Base-by-base conservation (phyloP, 1,140 invertebrate genomes). In the Zaprionus nigranus region DNA sequence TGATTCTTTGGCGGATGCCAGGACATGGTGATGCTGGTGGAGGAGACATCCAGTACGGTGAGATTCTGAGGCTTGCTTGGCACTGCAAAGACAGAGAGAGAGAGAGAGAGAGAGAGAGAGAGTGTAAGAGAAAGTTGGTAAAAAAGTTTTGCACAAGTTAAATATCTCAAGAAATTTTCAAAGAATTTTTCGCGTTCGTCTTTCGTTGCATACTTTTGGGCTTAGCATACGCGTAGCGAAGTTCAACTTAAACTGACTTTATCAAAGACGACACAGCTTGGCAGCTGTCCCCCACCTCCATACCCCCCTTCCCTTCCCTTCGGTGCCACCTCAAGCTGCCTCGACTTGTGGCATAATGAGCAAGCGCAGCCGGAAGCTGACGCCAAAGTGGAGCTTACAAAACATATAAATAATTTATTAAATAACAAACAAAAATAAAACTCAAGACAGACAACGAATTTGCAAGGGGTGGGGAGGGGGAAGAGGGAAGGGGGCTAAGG, bases 1-100 rank as follows among this genome's bases (percentile, higher is more conserved):
- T 95, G 95, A 81, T 94, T 94, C 78, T 94, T 94, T 43, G 97
- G 97, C 92, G 96, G 95, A 82, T 93, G 93, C 97, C 97, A 98
- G 79, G 95, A 95, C 80, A 98, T 94, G 66, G 95, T 95, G 77
- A 98, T 96, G 88, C 96, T 96, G 51, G 94, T 95, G 70, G 97
- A 94, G 61, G 96, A 96, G 49, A 97, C 95, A 92, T 95, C 95
- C 69, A 95, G 94, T 15, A 96, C 94, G 73, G 95, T 96, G 70
- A 98, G 94, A 93, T 97, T 97, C 85, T 95, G 93, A 59, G 97
- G 97, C 90, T 96, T 96, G 92, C 95, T 96, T 92, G 97, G 97
- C 93, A 97, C 97, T 97, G 94, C 13, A 94, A 94, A 57, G 20
- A 58, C 28, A 58, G 20, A 53, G 36, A 57, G 26, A 58, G n/a